Evolutionary conservation across 2,888 invertebrate species (phyloP).

Genomic region (Napeogenes sylphis): DNA sequence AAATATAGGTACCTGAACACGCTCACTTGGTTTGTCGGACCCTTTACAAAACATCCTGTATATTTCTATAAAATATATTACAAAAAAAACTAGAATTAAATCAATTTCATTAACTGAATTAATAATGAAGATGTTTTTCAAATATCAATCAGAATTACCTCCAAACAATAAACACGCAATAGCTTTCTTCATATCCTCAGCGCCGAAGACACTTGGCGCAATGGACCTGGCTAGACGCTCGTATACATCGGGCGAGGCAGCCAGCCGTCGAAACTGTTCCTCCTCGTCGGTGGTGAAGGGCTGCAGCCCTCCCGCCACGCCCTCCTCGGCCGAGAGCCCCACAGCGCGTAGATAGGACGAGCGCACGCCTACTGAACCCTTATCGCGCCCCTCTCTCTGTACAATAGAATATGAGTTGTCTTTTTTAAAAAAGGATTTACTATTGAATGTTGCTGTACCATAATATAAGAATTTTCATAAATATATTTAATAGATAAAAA

Average conservation of each 20-base stretch:
- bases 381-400: constrained; percentile 83
- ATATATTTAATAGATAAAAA: no score
- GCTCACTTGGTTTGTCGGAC: no score
- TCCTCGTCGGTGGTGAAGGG: constrained; percentile 71
- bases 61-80: background rate
- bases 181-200: constrained; percentile 96
- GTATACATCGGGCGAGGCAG: constrained; percentile 90
- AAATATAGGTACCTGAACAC: no score
- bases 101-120: background rate
- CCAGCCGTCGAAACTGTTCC: constrained; percentile 88
- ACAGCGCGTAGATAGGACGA: constrained; percentile 96
- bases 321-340: constrained; percentile 92
- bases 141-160: constrained; percentile 65
- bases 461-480: no score
- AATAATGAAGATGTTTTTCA: no score
- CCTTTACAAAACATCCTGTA: no score
- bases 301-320: constrained; percentile 82
- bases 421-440: no score
- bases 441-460: no score
- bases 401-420: constrained; percentile 23
- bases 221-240: constrained; percentile 93
- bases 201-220: constrained; percentile 98
- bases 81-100: background rate
- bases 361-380: constrained; percentile 92
- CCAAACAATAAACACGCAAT: constrained; percentile 97